These are phyloP conservation scores for Crotalus viridis DNA, from an alignment of 2,113 vertebrate species.

Conservation along the genomic window DNA sequence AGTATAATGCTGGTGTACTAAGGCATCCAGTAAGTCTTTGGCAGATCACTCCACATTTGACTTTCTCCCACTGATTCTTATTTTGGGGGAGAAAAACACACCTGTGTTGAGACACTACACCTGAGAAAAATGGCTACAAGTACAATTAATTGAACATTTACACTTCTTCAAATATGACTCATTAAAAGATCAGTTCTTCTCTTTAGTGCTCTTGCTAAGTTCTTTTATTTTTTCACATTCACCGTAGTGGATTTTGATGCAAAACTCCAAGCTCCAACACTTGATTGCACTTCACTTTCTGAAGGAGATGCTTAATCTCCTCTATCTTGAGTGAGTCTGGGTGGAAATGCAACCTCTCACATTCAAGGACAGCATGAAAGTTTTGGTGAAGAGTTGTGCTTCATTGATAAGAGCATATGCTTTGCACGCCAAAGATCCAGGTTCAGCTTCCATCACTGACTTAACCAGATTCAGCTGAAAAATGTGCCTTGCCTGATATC, in stretches of 20 bases:
- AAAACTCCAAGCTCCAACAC: constrained; percentile 4
- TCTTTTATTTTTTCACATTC: background rate
- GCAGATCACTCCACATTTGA: background rate
- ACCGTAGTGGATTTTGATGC: background rate
- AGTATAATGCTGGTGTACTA: background rate
- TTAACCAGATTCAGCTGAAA: background rate
- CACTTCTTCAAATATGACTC: background rate
- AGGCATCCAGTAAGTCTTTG: background rate
- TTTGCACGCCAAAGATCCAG: background rate
- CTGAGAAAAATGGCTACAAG: constrained; percentile 17
- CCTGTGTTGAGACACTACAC: background rate
- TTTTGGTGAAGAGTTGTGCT: background rate
- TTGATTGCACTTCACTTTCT: constrained; percentile 11
- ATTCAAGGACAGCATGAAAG: background rate
- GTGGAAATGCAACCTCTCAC: background rate
- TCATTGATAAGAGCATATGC: background rate
- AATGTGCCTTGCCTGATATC: background rate
- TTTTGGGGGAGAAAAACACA: background rate
- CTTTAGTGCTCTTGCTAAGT: constrained; percentile 1
- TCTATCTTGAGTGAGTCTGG: background rate
- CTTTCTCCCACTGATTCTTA: background rate
- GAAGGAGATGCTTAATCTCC: background rate
- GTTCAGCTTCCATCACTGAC: background rate
- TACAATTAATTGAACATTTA: constrained; percentile 1
- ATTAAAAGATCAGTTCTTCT: background rate